Evolutionary conservation across 2,113 vertebrate genomes (phyloP).

Genomic region (Fukomys damarensis): DNA sequence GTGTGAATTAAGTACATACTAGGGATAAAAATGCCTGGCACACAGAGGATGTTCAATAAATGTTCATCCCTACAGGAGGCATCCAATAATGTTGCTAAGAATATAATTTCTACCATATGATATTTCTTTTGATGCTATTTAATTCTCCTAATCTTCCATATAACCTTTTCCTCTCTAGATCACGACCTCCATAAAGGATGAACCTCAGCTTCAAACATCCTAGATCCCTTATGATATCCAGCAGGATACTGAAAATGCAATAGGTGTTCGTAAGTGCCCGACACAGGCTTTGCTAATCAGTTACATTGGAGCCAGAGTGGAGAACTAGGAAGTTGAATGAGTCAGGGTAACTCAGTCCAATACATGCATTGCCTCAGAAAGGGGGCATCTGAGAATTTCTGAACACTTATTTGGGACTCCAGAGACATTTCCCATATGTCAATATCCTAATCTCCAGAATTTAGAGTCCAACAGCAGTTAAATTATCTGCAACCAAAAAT

Average conservation of each 20-base stretch:
- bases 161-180: neutral
- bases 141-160: neutral
- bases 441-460: neutral
- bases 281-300: neutral
- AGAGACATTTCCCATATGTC: neutral
- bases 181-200: neutral
- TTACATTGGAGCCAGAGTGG: neutral
- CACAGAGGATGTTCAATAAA: neutral
- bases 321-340: neutral
- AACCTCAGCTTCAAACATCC: neutral
- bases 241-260: neutral
- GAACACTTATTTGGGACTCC: neutral
- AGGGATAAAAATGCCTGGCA: neutral
- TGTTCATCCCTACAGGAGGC: neutral
- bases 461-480: neutral
- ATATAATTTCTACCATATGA: neutral
- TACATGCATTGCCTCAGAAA: neutral
- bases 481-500: neutral
- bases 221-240: neutral
- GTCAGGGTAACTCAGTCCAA: neutral
- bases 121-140: neutral
- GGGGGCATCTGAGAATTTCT: neutral
- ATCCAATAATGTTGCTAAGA: neutral
- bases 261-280: too few relatives aligned
- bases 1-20: neutral